phyloP scores from a whole-genome alignment of 2,888 invertebrate genomes.

The Pristionchus mayeri region DNA sequence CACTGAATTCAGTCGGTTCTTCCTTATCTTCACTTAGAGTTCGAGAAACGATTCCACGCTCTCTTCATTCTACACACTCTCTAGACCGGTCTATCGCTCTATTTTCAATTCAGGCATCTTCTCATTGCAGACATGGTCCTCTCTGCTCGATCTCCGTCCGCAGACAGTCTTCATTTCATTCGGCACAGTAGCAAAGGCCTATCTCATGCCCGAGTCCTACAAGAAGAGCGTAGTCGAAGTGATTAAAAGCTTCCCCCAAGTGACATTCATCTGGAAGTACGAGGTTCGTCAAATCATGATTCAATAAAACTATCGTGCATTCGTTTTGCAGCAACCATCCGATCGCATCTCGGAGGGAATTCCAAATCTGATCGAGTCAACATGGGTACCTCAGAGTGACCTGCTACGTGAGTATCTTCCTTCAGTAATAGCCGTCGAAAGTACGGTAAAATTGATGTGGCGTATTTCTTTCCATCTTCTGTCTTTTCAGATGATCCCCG shows the following conservation, averaged over 20 bases:
- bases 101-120: not conserved
- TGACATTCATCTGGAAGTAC: conserved; percentile 64
- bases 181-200: conserved; percentile 59
- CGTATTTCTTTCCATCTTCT: not conserved
- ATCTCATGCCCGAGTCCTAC: conserved; percentile 55
- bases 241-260: conserved; percentile 54
- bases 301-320: not conserved
- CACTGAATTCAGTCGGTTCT: not conserved
- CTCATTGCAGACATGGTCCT: conserved; percentile 27
- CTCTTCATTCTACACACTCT: too few species aligned
- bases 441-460: too few species aligned
- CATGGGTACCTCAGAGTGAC: conserved; percentile 24
- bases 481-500: conserved; percentile 53
- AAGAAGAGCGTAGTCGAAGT: conserved; percentile 53
- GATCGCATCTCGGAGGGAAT: conserved; percentile 9
- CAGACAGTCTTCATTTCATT: conserved; percentile 57
- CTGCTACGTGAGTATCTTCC: not conserved
- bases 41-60: too few species aligned
- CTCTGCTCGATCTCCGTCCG: not conserved
- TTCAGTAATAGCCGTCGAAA: too few species aligned
- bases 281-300: conserved; percentile 46
- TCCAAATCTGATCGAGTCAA: conserved; percentile 1
- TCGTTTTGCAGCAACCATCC: not conserved
- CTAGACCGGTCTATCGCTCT: not conserved
- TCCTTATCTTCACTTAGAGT: not conserved